A percentile compares a stretch with the other conserved stretches of the same genome.
These are phyloP conservation scores for Orius insidiosus DNA, from an alignment of 1,140 invertebrate species.

Conservation along the genomic window DNA sequence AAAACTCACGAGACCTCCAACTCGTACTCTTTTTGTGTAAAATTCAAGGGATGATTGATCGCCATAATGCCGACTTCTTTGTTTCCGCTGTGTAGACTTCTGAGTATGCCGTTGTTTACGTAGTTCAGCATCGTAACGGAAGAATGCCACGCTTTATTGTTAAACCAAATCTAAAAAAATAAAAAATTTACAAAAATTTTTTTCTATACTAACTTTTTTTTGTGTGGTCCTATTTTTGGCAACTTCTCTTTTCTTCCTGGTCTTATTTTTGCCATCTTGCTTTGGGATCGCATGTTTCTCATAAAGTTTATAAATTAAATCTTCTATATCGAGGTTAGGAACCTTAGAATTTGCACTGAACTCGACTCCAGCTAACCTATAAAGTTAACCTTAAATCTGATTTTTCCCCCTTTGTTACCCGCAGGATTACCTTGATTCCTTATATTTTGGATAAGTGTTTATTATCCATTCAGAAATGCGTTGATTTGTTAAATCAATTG, in stretches of 20 bases:
- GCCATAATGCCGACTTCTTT: constrained; percentile 18
- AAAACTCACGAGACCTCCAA: background rate
- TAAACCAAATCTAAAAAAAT: constrained; percentile 42
- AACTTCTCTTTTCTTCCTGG: too few species aligned
- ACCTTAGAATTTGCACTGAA: constrained; percentile 8
- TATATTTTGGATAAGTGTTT: constrained; percentile 18
- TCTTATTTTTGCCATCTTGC: too few species aligned
- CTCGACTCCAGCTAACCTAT: constrained; percentile 13
- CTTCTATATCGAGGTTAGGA: background rate
- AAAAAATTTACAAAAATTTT: too few species aligned
- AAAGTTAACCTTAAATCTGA: background rate
- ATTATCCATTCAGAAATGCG: constrained; percentile 21
- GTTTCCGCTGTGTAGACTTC: constrained; percentile 2
- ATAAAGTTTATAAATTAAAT: constrained; percentile 2
- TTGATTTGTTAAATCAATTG: constrained; percentile 18
- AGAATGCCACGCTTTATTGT: constrained; percentile 44
- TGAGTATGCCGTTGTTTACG: constrained; percentile 34
- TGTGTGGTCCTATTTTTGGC: too few species aligned
- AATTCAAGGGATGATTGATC: constrained; percentile 22
- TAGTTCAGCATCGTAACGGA: constrained; percentile 40
- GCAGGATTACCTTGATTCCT: constrained; percentile 9
- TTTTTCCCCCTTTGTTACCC: background rate
- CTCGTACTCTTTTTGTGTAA: constrained; percentile 15
- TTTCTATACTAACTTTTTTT: too few species aligned
- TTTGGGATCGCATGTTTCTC: too few species aligned